phyloP scores from a whole-genome alignment of 2,888 invertebrate genomes.

The Byasa hedistus region DNA sequence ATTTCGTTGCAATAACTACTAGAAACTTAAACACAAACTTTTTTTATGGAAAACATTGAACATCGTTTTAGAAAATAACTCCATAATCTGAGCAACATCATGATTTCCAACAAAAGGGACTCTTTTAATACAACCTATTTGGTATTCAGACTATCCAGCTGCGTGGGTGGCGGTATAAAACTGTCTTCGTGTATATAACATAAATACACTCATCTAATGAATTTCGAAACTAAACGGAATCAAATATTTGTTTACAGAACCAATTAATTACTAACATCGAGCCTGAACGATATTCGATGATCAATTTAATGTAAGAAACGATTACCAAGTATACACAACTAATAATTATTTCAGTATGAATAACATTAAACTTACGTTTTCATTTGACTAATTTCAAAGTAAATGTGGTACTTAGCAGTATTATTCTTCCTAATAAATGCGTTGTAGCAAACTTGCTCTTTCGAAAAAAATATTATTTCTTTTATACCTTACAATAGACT shows the following conservation, averaged over 20 bases:
- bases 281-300: slow-evolving; percentile 1
- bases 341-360: neutral
- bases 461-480: too few species aligned
- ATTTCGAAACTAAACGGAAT: neutral
- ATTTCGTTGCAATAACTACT: neutral
- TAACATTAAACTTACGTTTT: neutral
- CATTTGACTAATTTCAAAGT: neutral
- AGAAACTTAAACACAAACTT: neutral
- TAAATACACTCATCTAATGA: slow-evolving; percentile 5
- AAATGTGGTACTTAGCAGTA: too few species aligned
- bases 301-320: slow-evolving; percentile 5
- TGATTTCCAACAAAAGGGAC: neutral
- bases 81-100: neutral
- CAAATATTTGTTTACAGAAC: slow-evolving; percentile 5
- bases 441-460: too few species aligned
- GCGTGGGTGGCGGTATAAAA: too few species aligned
- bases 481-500: too few species aligned
- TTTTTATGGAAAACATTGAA: neutral
- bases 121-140: neutral
- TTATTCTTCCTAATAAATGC: too few species aligned
- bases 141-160: too few species aligned
- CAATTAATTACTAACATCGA: slow-evolving; percentile 11
- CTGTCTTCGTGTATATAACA: neutral
- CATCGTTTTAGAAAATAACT: neutral
- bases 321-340: neutral